Base-by-base conservation (phyloP, 2,113 vertebrate species). In the Dascyllus trimaculatus region DNA sequence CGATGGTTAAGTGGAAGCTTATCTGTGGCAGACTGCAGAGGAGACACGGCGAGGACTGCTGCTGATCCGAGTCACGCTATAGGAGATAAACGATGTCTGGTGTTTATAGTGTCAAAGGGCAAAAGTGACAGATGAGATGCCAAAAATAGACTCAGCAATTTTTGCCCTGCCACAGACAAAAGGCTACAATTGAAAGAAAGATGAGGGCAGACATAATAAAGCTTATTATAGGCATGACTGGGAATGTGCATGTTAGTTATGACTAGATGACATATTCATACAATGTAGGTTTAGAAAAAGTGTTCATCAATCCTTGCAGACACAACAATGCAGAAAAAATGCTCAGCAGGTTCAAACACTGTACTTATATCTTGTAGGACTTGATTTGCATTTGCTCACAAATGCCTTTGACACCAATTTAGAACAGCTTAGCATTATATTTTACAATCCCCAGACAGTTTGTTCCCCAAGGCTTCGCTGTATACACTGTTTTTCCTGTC, bases 161-260 rank as follows among this genome's bases (percentile, higher is more conserved):
- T 29, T 67, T 48, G 22, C 6, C 1, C 17, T 49, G 14, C 4
- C 3, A 19, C 66, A 76, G 61, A 77, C 65, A 77, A 80, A 35
- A 67, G 22, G 13, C 53, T 61, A 46, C 21, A 59, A 75, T 54
- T 64, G 26, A 62, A 53, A 57, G 26, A 21, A 82, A 76, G 49
- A 80, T 81, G 63, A 72, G 56, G 77, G 85, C 61, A 86, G 80
- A 18, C 80, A 87, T 25, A 84, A 81, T 61, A 87, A 73, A 78
- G 1, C 17, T 18, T 40, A 57, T 65, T 35, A 57, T 11, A 38
- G 45, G 54, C 59, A n/a, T 57, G 24, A 58, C 35, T 51, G 61
- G 22, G 29, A 21, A 7, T 32, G 10, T 40, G 35, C 18, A 10
- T 56, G 58, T 5, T 11, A 29, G 25, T 71, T 22, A 14, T 22